Conservation (phyloP, 1,140 invertebrate species). For the Drosophila littoralis region DNA sequence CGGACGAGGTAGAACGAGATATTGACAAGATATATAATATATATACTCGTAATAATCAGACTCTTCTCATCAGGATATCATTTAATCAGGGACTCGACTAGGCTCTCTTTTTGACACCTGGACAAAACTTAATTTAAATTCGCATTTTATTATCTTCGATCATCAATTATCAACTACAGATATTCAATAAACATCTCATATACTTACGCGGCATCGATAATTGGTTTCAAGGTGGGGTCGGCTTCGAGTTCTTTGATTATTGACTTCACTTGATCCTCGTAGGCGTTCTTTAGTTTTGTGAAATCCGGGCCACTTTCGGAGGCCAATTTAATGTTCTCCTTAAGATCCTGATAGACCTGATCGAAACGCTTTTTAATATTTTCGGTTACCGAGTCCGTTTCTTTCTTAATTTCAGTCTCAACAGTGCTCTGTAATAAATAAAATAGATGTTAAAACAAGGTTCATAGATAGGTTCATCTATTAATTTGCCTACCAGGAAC, state of each 20-base stretch:
- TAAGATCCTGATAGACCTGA: conserved; percentile 76
- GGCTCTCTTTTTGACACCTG: no score
- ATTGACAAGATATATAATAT: no score
- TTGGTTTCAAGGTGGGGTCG: conserved; percentile 88
- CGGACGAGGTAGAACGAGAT: no score
- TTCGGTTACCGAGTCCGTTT: conserved; percentile 81
- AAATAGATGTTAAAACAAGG: neutral
- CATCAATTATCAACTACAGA: neutral
- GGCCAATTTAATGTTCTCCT: conserved; percentile 84
- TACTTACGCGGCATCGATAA: conserved; percentile 86
- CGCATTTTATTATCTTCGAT: no score
- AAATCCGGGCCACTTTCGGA: conserved; percentile 87
- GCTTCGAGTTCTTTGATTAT: conserved; percentile 87
- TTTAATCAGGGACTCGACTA: no score
- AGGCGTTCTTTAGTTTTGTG: conserved; percentile 86
- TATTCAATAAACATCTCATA: neutral
- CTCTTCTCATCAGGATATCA: no score
- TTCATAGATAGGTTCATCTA: neutral
- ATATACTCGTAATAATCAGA: no score
- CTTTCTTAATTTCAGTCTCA: conserved; percentile 66
- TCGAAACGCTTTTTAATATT: conserved; percentile 83
- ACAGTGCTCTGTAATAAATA: conserved; percentile 55
- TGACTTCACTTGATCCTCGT: conserved; percentile 86
- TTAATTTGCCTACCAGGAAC: conserved; percentile 83
- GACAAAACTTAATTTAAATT: no score